Conservation (phyloP, 2,113 vertebrate species). For the Philantomba maxwellii region DNA sequence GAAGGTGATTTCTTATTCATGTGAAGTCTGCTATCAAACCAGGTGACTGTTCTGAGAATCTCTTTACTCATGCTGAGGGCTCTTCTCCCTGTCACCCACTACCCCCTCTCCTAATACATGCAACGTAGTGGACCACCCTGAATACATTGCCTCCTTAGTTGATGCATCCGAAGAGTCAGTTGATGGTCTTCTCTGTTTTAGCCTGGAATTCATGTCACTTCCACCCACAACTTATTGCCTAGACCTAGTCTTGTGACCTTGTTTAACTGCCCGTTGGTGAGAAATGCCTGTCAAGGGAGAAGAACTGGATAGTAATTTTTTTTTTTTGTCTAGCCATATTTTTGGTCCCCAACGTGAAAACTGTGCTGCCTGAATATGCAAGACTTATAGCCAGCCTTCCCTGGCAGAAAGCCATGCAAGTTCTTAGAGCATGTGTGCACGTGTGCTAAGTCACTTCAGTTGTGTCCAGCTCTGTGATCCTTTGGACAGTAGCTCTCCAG, state of each 20-base stretch:
- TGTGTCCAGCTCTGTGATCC: not conserved
- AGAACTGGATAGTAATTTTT: not conserved
- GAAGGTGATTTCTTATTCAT: not conserved
- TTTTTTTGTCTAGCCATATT: not conserved
- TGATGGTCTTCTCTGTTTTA: not conserved
- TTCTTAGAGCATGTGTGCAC: not conserved
- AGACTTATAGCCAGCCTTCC: not conserved
- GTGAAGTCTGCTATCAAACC: not conserved
- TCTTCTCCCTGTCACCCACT: not conserved
- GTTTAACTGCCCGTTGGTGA: not conserved
- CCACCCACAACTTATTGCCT: not conserved
- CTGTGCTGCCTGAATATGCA: not conserved
- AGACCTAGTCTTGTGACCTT: not conserved
- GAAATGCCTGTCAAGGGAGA: not conserved
- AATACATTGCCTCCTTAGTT: no score
- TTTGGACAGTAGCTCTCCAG: not conserved
- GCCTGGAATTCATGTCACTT: not conserved
- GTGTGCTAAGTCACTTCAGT: not conserved
- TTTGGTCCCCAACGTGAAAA: not conserved
- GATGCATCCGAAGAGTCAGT: not conserved
- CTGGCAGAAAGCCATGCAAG: not conserved
- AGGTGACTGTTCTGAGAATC: not conserved
- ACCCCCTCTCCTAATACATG: accelerated
- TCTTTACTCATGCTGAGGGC: not conserved
- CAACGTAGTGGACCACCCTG: not conserved